Conservation (phyloP, 1,140 invertebrate genomes). For the Drosophila baimaii region DNA sequence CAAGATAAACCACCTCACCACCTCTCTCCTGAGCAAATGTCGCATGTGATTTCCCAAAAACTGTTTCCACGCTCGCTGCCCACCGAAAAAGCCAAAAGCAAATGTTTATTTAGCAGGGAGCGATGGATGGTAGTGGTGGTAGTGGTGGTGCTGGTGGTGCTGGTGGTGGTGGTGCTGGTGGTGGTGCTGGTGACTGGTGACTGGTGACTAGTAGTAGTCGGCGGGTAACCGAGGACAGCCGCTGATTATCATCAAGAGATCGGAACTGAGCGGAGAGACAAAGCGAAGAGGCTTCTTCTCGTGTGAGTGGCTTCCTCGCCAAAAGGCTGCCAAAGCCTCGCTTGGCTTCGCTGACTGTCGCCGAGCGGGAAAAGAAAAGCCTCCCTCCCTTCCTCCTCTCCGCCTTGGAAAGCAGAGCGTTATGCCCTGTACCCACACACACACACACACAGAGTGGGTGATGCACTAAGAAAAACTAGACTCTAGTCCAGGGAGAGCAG, state of each 20-base stretch:
- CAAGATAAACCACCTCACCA: slow-evolving; percentile 43
- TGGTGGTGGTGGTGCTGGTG: not conserved
- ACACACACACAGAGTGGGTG: not conserved
- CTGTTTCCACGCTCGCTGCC: slow-evolving; percentile 81
- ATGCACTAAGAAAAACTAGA: slow-evolving; percentile 5
- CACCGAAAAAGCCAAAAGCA: slow-evolving; percentile 50
- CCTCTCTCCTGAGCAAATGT: slow-evolving; percentile 59
- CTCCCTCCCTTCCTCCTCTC: slow-evolving; percentile 12
- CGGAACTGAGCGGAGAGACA: slow-evolving; percentile 74
- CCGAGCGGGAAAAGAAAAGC: slow-evolving; percentile 10
- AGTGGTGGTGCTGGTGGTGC: too few relatives aligned
- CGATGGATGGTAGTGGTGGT: too few relatives aligned
- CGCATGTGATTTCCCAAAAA: slow-evolving; percentile 79
- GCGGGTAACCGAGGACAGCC: slow-evolving; percentile 49
- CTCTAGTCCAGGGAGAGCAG: too few relatives aligned
- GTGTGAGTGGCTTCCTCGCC: slow-evolving; percentile 60
- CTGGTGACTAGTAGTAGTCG: not conserved
- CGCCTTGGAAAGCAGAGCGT: slow-evolving; percentile 58
- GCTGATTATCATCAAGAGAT: slow-evolving; percentile 82
- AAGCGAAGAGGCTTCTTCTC: slow-evolving; percentile 68
- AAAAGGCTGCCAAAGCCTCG: not conserved
- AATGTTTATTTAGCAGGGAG: slow-evolving; percentile 40
- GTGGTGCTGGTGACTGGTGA: not conserved
- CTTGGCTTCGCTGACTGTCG: slow-evolving; percentile 27
- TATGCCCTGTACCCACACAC: slow-evolving; percentile 50